Conservation (phyloP, 2,797 vertebrate genomes). For the Selene dorsalis region DNA sequence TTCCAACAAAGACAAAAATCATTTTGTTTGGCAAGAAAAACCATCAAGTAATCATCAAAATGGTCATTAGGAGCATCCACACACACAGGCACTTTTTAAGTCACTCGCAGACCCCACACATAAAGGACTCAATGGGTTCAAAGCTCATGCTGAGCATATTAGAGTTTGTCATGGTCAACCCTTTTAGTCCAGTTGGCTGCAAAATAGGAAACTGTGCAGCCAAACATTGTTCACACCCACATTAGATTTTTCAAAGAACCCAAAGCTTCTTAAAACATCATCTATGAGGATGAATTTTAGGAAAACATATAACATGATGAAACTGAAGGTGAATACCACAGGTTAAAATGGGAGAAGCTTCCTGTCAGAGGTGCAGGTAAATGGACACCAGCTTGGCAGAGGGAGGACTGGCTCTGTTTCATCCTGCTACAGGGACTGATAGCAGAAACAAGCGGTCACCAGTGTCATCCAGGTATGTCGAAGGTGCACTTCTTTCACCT, state of each 20-base stretch:
- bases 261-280: not conserved
- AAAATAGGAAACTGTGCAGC: not conserved
- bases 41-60: no score
- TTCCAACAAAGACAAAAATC: not conserved
- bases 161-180: not conserved
- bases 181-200: not conserved
- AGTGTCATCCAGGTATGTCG: not conserved
- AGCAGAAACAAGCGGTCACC: not conserved
- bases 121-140: no score
- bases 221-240: not conserved
- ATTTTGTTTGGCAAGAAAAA: not conserved
- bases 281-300: not conserved
- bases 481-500: not conserved
- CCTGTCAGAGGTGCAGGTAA: not conserved
- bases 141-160: no score
- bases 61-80: no score
- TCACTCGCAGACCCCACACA: no score
- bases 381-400: not conserved
- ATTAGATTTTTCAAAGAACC: not conserved
- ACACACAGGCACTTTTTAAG: no score
- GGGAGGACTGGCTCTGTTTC: not conserved
- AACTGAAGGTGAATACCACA: not conserved
- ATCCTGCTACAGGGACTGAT: not conserved
- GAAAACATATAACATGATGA: not conserved
- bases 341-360: not conserved